A percentile compares a stretch with the other conserved stretches of the same genome.
phyloP scores from a whole-genome alignment of 1,140 invertebrate species.

The Macrobrachium rosenbergii region DNA sequence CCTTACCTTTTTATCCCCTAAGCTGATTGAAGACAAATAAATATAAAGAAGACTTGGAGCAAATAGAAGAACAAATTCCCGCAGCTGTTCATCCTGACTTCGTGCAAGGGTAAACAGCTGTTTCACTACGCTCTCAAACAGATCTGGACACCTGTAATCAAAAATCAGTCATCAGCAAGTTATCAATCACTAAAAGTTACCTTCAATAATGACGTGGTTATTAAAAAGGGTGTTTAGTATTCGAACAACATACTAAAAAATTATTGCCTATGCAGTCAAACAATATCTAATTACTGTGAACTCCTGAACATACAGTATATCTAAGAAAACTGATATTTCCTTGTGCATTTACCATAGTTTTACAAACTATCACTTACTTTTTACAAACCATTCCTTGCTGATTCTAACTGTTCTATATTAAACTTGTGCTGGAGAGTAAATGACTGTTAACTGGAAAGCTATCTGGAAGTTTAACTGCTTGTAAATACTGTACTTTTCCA shows the following conservation, averaged over 20 bases:
- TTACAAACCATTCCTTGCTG: no score
- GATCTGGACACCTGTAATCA: conserved; percentile 49
- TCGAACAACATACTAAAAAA: background rate
- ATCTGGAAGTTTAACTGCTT: no score
- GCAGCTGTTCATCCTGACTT: conserved; percentile 56
- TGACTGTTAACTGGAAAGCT: no score
- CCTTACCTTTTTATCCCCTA: conserved; percentile 64
- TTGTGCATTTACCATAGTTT: no score
- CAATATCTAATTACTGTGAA: no score
- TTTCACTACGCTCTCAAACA: conserved; percentile 59
- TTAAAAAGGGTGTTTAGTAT: no score
- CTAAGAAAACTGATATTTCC: background rate
- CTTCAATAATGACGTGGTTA: background rate
- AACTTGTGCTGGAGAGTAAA: no score
- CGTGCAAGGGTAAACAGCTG: conserved; percentile 62
- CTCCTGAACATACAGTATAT: background rate
- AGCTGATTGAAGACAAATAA: conserved; percentile 61
- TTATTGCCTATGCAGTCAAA: no score
- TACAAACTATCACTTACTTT: no score
- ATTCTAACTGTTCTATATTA: no score
- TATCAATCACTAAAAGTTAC: background rate
- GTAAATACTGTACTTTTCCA: no score
- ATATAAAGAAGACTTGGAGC: conserved; percentile 62
- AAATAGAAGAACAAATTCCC: conserved; percentile 64
- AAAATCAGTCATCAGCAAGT: background rate